These are phyloP conservation scores for Podiceps cristatus DNA, from an alignment of 2,113 vertebrate species.

Conservation along the genomic window DNA sequence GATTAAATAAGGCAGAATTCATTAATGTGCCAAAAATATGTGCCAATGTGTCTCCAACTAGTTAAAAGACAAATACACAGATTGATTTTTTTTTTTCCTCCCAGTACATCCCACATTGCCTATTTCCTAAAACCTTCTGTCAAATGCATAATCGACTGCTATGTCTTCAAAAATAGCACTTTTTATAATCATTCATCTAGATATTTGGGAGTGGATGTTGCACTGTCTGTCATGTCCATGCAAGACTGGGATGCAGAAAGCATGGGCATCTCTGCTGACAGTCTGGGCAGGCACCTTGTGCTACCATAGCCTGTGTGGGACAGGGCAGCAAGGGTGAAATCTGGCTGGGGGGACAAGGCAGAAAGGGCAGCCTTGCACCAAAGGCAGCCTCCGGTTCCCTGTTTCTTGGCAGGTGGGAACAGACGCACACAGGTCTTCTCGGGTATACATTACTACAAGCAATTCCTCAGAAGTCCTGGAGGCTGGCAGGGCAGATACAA, in stretches of 20 bases:
- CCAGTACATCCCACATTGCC: conserved; percentile 86
- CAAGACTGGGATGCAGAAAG: not conserved
- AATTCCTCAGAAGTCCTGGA: not conserved
- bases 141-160: conserved; percentile 83
- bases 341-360: not conserved
- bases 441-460: not conserved
- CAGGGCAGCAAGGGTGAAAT: not conserved
- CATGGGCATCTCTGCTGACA: not conserved
- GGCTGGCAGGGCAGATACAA: not conserved
- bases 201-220: conserved; percentile 61
- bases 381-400: not conserved
- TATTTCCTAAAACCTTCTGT: conserved; percentile 87
- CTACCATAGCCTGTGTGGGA: not conserved
- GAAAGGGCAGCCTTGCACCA: not conserved
- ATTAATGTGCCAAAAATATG: conserved; percentile 83
- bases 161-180: conserved; percentile 80
- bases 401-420: not conserved
- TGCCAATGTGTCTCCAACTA: conserved; percentile 85
- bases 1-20: conserved; percentile 81
- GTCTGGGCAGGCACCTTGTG: not conserved
- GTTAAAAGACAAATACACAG: conserved; percentile 86
- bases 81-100: conserved; percentile 83
- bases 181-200: conserved; percentile 75
- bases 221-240: conserved; percentile 56
- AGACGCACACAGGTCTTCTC: not conserved